Percentiles rank a stretch among this genome's conserved stretches.
Conservation (phyloP, 2,113 vertebrate genomes). For the Eulemur rufifrons region DNA sequence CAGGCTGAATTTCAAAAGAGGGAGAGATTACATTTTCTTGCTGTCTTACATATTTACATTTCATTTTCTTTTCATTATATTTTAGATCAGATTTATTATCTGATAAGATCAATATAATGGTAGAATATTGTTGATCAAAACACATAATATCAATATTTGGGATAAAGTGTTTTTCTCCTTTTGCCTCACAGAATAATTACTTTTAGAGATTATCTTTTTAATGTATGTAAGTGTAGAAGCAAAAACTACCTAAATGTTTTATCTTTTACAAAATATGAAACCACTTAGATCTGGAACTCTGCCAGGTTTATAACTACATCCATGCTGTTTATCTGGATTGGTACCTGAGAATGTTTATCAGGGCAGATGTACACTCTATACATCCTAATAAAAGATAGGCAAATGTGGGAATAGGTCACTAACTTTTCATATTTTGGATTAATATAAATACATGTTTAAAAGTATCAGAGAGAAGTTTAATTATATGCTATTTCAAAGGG, state of each 20-base stretch:
- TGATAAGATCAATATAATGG: slow-evolving; percentile 7
- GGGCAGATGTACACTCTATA: background rate
- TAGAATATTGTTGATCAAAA: slow-evolving; percentile 11
- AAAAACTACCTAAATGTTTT: slow-evolving; percentile 52
- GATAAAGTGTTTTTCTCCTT: background rate
- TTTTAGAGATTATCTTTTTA: slow-evolving; percentile 39
- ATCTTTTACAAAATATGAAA: slow-evolving; percentile 69
- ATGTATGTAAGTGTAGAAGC: slow-evolving; percentile 54
- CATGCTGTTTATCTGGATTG: background rate
- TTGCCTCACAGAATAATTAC: background rate
- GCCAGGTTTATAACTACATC: slow-evolving; percentile 59
- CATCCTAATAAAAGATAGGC: background rate
- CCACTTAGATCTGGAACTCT: slow-evolving; percentile 43
- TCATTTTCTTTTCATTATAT: slow-evolving; percentile 9
- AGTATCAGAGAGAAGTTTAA: background rate
- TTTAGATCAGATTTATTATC: slow-evolving; percentile 58
- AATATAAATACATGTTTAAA: slow-evolving; percentile 35
- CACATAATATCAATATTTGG: slow-evolving; percentile 11
- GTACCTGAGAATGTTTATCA: slow-evolving; percentile 20
- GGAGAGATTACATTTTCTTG: background rate
- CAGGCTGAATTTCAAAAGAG: slow-evolving; percentile 35
- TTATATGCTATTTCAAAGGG: slow-evolving; percentile 2
- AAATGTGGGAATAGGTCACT: background rate
- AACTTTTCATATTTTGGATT: background rate
- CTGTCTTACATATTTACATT: background rate